Base-by-base conservation (phyloP, 2,797 vertebrate genomes). In the Austrolebias charrua region DNA sequence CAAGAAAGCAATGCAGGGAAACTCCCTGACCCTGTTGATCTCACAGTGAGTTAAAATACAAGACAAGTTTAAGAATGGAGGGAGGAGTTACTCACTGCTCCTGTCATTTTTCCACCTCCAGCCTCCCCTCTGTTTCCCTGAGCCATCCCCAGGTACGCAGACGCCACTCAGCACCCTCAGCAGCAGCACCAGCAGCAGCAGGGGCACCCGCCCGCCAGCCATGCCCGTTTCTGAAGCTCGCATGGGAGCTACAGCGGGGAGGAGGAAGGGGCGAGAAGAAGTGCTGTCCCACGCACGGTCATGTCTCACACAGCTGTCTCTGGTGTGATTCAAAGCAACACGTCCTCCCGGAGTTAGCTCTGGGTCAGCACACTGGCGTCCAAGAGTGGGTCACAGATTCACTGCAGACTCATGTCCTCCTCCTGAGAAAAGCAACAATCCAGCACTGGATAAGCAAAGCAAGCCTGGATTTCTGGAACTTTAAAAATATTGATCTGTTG, bases 91-190 rank as follows among this genome's bases (percentile, higher is more conserved):
- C 96, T 98, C 95, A 98, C 96, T 94, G 91, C 93, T 95, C 93
- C 94, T 94, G 91, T 95, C 94, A 92, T 94, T 93, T 93, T 94
- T 96, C 95, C 95, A 95, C 94, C 94, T 96, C 94, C 95, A 94
- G 90, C 92, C 93, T 66, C 92, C 90, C 91, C 91, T 96, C 81
- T 89, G 81, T 86, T 90, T 94, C 75, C 91, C 92, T 0, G 79
- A 79, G 75, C 90, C 55, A 69, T 94, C 93, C 82, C 78, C 90
- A 59, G 92, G 88, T 43, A 67, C 66, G 86, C 93, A 90, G 73
- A 82, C 85, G 75, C 87, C 89, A 66, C 83, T 90, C 90, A 90
- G 85, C 68, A 86, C 78, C 80, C 84, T 81, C 16, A 89, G 75
- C 73, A 91, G 89, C 55, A 96, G 81, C 88, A 94, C 77, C 89